Evolutionary conservation across 2,113 vertebrate species (phyloP).

Genomic region (Pluvianellus socialis): DNA sequence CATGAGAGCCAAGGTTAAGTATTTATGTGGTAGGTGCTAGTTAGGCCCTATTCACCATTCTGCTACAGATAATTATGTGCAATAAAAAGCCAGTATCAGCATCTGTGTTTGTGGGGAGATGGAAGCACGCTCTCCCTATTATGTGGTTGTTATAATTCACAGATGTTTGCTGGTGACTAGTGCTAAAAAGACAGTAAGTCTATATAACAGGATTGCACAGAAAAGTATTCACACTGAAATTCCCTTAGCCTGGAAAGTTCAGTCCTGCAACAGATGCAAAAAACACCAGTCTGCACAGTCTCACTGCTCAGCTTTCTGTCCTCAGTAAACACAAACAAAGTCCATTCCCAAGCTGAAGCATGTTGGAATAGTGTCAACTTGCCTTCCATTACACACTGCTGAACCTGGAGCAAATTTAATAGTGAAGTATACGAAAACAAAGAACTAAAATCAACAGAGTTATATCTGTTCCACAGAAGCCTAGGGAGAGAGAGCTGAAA

Average conservation of each 20-base stretch:
- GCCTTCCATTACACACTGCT: background rate
- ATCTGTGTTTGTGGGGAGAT: background rate
- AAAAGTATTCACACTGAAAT: background rate
- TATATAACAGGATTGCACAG: background rate
- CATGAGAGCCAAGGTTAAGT: background rate
- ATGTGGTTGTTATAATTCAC: background rate
- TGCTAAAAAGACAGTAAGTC: background rate
- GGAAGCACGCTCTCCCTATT: background rate
- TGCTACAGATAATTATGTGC: background rate
- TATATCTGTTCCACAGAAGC: background rate
- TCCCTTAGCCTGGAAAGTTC: background rate
- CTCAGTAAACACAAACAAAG: background rate
- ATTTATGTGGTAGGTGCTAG: background rate
- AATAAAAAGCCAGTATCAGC: background rate
- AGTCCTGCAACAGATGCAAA: background rate
- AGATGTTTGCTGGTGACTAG: background rate
- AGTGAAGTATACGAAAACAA: background rate
- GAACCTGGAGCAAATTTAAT: background rate
- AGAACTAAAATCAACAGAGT: background rate
- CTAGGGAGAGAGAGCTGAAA: background rate
- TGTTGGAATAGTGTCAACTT: background rate
- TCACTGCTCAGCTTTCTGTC: background rate
- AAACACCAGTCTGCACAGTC: background rate
- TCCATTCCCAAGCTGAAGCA: background rate
- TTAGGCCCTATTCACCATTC: background rate